These are phyloP conservation scores for Phaetusa simplex DNA, from an alignment of 2,113 vertebrate genomes.

Conservation along the genomic window DNA sequence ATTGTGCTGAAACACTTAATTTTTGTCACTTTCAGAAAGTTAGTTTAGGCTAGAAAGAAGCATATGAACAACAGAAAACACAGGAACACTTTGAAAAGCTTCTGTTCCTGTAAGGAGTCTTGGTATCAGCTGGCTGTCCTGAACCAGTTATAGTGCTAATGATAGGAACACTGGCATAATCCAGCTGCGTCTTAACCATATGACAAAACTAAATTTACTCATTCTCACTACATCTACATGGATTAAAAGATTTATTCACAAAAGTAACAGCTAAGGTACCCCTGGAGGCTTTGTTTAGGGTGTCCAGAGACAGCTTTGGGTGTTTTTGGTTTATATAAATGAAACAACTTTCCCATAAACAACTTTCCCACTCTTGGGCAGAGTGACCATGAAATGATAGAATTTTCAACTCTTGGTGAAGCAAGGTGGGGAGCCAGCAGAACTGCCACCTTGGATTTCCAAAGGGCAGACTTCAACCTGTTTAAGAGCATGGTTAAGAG, in stretches of 20 bases:
- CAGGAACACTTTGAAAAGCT: neutral
- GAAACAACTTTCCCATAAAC: neutral
- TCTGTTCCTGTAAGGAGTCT: neutral
- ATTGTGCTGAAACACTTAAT: neutral
- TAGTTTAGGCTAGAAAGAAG: neutral
- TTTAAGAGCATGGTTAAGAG: no score
- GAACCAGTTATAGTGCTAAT: neutral
- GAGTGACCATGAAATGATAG: no score
- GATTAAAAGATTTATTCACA: neutral
- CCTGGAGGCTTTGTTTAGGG: neutral
- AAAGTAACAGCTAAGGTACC: neutral
- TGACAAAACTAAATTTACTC: neutral
- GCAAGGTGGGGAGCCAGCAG: no score
- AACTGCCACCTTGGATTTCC: no score
- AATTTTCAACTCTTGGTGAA: no score
- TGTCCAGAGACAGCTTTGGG: neutral
- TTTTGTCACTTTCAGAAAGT: neutral
- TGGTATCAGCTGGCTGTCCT: neutral
- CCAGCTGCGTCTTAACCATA: neutral
- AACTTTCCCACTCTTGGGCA: no score
- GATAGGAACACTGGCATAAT: neutral
- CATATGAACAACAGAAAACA: neutral
- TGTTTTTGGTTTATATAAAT: neutral
- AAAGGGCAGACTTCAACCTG: no score
- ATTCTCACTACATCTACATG: neutral